These are phyloP conservation scores for Parthenolecanium corni DNA, from an alignment of 2,888 invertebrate genomes.

Conservation along the genomic window DNA sequence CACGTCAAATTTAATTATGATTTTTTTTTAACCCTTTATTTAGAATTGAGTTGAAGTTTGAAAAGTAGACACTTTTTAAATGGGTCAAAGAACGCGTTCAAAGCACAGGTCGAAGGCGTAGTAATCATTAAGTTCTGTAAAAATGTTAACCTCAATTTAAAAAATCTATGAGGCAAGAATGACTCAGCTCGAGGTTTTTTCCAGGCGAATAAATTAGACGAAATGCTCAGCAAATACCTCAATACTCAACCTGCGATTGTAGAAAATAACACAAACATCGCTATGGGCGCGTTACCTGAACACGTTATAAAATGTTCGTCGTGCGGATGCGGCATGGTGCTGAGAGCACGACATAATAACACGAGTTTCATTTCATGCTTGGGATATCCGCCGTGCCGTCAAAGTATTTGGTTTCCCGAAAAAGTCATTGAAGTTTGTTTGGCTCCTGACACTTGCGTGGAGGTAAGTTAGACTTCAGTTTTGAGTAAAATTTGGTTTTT, in stretches of 20 bases:
- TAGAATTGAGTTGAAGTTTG: too few relatives aligned
- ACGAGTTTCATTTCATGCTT: conserved; percentile 60
- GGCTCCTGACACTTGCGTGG: conserved; percentile 51
- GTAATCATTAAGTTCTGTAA: too few relatives aligned
- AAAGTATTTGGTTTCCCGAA: conserved; percentile 71
- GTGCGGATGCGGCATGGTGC: conserved; percentile 57
- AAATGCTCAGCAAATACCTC: conserved; percentile 58
- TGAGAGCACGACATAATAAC: conserved; percentile 56
- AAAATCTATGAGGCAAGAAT: too few relatives aligned
- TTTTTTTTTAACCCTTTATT: too few relatives aligned
- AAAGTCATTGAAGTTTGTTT: conserved; percentile 54
- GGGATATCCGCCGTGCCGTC: conserved; percentile 67
- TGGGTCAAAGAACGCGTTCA: too few relatives aligned
- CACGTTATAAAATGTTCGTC: conserved; percentile 55
- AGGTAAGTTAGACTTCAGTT: conserved; percentile 38
- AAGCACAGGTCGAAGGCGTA: too few relatives aligned
- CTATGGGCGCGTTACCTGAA: conserved; percentile 7
- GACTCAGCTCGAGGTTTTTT: too few relatives aligned
- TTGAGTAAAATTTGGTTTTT: conserved; percentile 27
- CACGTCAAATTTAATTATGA: too few relatives aligned
- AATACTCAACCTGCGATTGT: conserved; percentile 46
- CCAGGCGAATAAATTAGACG: conserved; percentile 53
- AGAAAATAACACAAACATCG: conserved; percentile 35
- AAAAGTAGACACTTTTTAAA: too few relatives aligned
- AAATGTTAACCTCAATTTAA: too few relatives aligned